Evolutionary conservation across 2,797 vertebrate genomes (phyloP).

Genomic region (Psittacula echo): DNA sequence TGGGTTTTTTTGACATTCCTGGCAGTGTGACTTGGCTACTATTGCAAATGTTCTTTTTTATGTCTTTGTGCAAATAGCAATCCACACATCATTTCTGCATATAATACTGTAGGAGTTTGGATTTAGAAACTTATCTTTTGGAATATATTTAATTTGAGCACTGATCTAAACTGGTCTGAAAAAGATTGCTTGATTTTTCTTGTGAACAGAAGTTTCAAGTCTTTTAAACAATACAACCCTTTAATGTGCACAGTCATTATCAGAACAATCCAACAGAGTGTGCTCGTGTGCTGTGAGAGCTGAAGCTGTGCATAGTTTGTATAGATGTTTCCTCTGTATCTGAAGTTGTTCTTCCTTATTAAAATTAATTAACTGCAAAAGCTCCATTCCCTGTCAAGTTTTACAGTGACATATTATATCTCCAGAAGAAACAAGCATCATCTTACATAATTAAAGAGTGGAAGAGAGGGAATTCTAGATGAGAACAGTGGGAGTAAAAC

Average conservation of each 20-base stretch:
- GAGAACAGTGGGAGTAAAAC: neutral
- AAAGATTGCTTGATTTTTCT: neutral
- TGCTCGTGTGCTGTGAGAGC: conserved; percentile 8
- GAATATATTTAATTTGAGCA: neutral
- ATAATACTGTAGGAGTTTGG: neutral
- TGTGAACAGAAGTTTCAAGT: neutral
- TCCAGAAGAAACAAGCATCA: conserved; percentile 18
- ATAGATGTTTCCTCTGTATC: neutral
- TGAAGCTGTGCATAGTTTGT: neutral
- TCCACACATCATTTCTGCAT: neutral
- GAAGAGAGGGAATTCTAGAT: conserved; percentile 36
- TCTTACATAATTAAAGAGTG: neutral
- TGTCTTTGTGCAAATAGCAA: neutral
- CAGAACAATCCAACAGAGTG: conserved; percentile 53
- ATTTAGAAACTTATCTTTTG: neutral
- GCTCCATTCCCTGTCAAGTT: neutral
- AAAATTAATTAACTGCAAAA: conserved; percentile 10
- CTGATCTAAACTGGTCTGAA: neutral
- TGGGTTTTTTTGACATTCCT: neutral
- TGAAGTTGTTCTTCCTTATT: neutral
- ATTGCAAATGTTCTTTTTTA: neutral
- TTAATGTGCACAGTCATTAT: neutral
- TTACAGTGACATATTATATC: neutral
- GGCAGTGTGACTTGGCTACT: neutral
- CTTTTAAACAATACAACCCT: neutral